Evolutionary conservation across 2,888 invertebrate genomes (phyloP), one percentile per base, ranked within the genome.

Genomic region (Metalampra italica): DNA sequence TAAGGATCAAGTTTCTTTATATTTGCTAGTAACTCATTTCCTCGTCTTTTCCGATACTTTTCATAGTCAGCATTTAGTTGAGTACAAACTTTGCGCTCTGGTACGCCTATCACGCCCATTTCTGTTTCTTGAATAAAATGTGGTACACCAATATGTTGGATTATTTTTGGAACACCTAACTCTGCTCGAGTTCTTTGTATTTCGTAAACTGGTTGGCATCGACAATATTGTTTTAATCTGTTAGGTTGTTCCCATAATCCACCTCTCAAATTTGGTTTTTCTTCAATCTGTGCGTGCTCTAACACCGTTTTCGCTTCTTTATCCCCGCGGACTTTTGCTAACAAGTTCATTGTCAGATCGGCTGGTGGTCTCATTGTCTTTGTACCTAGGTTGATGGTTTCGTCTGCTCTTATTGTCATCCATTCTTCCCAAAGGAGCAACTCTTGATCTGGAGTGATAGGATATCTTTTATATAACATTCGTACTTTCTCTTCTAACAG

Each of bases 341-440:
- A 45, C 15, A 78, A 54, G 54, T 88, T 88, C 86, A 89, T 87
- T 9, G 75, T 59, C 14, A 89, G 60, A 48, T 88, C 85, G 0
- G 55, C 74, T 36, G 85, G 79, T 34, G 69, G 62, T 48, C 76
- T 66, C 1, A 62, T 45, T 0, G 75, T 64, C 40, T 53, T 64
- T 42, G 67, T 54, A 0, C 67, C 73, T 30, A 89, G 67, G 30
- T 63, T 59, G 7, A 54, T 56, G 0, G 70, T 72, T 58, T 87
- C 87, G 3, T 79, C 75, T 56, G 71, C 68, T 52, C 89, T 70
- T 41, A 84, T 80, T 57, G 69, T 62, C 53, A 83, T 69, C 87
- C 88, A 88, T 67, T 80, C 77, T 53, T 86, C 82, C 89, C 89
- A 88, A 13, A 74, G 52, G 4, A 78, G 52, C 37, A 89, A 58